Evolutionary conservation across 2,888 invertebrate genomes (phyloP).

Genomic region (Zygaena filipendulae): DNA sequence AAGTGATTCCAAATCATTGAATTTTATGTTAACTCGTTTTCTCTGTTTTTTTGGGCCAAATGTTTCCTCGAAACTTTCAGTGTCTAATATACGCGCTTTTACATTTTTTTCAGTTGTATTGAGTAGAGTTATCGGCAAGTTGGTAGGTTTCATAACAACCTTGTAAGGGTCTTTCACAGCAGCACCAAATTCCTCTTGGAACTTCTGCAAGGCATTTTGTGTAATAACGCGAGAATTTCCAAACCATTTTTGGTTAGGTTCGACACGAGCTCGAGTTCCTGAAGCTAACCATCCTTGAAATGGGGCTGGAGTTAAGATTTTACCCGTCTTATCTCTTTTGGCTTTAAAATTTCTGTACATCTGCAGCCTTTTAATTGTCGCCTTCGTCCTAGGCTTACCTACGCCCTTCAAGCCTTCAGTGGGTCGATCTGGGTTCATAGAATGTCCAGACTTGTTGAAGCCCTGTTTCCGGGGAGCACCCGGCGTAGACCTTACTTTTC

Average conservation of each 20-base stretch:
- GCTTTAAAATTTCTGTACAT: constrained; percentile 99
- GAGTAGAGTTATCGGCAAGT: constrained; percentile 91
- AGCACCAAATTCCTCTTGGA: constrained; percentile 94
- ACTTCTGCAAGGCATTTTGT: constrained; percentile 88
- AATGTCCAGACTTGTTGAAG: constrained; percentile 88
- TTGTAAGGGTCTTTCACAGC: constrained; percentile 97
- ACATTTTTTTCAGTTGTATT: constrained; percentile 92
- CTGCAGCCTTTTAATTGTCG: constrained; percentile 94
- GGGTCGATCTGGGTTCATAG: constrained; percentile 93
- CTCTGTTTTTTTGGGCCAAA: constrained; percentile 96
- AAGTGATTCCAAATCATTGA: constrained; percentile 82
- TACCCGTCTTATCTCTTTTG: constrained; percentile 87
- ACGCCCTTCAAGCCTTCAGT: constrained; percentile 85
- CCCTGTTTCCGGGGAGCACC: constrained; percentile 86
- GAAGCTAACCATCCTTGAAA: constrained; percentile 92
- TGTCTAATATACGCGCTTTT: constrained; percentile 94
- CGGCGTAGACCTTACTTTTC: constrained; percentile 77
- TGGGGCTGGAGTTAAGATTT: constrained; percentile 94
- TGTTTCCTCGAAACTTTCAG: constrained; percentile 92
- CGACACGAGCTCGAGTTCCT: constrained; percentile 93
- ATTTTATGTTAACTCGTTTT: constrained; percentile 86
- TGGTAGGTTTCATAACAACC: constrained; percentile 96
- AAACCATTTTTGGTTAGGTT: constrained; percentile 99
- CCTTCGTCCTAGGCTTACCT: constrained; percentile 85
- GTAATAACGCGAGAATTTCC: constrained; percentile 98